A percentile compares a stretch with the other conserved stretches of the same genome.
These are phyloP conservation scores for Lochmaea crataegi DNA, from an alignment of 2,888 invertebrate genomes.

Conservation along the genomic window DNA sequence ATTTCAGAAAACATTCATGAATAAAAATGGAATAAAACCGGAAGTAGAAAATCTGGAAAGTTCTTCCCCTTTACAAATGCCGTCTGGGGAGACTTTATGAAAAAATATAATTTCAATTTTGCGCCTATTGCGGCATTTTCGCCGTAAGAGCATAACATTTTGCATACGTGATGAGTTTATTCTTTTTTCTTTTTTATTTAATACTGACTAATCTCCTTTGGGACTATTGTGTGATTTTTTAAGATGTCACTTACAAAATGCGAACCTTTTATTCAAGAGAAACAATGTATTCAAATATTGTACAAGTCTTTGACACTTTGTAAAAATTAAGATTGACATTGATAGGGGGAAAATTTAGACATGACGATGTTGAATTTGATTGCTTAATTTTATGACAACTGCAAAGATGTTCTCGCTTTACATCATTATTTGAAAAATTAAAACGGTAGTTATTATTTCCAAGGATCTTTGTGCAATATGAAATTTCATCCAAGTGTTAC, in stretches of 20 bases:
- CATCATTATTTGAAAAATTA: too few relatives aligned
- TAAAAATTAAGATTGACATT: background rate
- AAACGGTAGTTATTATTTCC: too few relatives aligned
- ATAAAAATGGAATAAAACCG: constrained; percentile 58
- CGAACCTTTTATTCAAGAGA: constrained; percentile 18
- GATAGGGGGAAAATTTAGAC: background rate
- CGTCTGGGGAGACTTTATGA: constrained; percentile 59
- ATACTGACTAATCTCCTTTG: constrained; percentile 51
- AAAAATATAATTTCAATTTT: constrained; percentile 60
- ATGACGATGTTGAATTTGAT: too few relatives aligned
- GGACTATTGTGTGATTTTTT: constrained; percentile 48
- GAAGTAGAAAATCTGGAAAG: constrained; percentile 56
- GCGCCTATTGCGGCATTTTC: constrained; percentile 55
- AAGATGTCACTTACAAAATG: constrained; percentile 36
- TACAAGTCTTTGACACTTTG: background rate
- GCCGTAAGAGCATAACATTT: constrained; percentile 56
- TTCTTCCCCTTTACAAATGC: constrained; percentile 56
- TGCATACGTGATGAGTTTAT: constrained; percentile 59
- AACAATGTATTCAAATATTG: background rate
- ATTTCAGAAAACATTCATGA: constrained; percentile 56
- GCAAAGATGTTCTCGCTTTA: too few relatives aligned
- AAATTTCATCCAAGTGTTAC: too few relatives aligned
- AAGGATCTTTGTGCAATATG: too few relatives aligned
- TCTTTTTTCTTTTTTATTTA: constrained; percentile 52
- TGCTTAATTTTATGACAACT: too few relatives aligned